Conservation (phyloP, 2,797 vertebrate species). For the Notamacropus eugenii region DNA sequence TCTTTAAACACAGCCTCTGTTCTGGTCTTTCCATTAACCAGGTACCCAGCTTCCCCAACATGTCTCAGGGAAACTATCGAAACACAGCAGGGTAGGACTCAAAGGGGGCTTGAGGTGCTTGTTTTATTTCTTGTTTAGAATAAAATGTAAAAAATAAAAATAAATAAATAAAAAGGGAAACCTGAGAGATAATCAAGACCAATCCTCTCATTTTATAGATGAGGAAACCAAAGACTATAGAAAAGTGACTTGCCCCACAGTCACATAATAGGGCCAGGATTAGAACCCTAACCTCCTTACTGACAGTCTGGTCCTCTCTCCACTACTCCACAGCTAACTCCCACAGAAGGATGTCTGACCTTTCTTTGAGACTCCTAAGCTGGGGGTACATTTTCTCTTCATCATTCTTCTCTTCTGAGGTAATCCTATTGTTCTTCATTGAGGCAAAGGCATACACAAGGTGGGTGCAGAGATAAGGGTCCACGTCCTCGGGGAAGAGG, state of each 20-base stretch:
- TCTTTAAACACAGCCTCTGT: neutral
- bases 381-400: slow-evolving; percentile 82
- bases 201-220: neutral
- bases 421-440: slow-evolving; percentile 84
- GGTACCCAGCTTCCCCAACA: neutral
- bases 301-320: neutral
- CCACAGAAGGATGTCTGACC: slow-evolving; percentile 72
- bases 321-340: neutral
- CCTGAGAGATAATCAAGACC: neutral
- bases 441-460: slow-evolving; percentile 90
- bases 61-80: neutral
- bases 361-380: slow-evolving; percentile 86
- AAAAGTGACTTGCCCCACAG: neutral
- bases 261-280: neutral
- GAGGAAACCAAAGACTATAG: neutral
- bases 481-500: slow-evolving; percentile 83
- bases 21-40: neutral
- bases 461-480: slow-evolving; percentile 89
- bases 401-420: slow-evolving; percentile 86
- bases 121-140: neutral
- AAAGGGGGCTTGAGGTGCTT: neutral
- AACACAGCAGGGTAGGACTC: neutral
- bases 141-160: neutral
- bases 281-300: neutral
- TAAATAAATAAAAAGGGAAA: neutral